These are phyloP conservation scores for Tanytarsus gracilentus DNA, from an alignment of 2,888 invertebrate genomes.

Conservation along the genomic window DNA sequence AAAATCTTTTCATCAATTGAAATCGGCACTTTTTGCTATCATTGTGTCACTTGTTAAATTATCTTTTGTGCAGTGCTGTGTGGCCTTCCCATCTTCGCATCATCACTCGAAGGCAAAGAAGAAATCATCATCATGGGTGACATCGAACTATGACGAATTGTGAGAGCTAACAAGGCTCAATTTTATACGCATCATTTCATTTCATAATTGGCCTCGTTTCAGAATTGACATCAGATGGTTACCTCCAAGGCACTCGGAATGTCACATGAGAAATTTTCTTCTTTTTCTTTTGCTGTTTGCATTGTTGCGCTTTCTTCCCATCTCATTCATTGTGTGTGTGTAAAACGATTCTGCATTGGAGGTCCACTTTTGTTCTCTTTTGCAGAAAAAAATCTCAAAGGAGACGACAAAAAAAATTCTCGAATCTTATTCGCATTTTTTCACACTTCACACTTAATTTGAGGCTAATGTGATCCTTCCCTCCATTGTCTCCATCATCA, in stretches of 20 bases:
- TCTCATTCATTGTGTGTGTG: neutral
- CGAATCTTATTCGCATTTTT: neutral
- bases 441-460: neutral
- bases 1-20: slow-evolving; percentile 20
- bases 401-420: neutral
- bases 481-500: neutral
- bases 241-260: neutral
- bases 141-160: slow-evolving; percentile 26
- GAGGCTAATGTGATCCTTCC: neutral
- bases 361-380: slow-evolving; percentile 17
- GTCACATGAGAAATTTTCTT: slow-evolving; percentile 21
- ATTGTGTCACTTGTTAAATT: slow-evolving; percentile 9
- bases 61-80: neutral
- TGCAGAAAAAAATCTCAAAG: neutral
- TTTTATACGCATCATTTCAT: slow-evolving; percentile 26
- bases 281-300: too few relatives aligned
- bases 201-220: slow-evolving; percentile 17
- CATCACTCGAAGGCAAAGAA: neutral
- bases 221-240: neutral
- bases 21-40: slow-evolving; percentile 23
- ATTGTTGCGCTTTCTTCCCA: neutral
- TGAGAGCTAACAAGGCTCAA: slow-evolving; percentile 28
- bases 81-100: neutral
- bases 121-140: slow-evolving; percentile 12
- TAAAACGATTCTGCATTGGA: slow-evolving; percentile 11